phyloP scores from a whole-genome alignment of 1,140 invertebrate species.

The Hypsibius dujardini region DNA sequence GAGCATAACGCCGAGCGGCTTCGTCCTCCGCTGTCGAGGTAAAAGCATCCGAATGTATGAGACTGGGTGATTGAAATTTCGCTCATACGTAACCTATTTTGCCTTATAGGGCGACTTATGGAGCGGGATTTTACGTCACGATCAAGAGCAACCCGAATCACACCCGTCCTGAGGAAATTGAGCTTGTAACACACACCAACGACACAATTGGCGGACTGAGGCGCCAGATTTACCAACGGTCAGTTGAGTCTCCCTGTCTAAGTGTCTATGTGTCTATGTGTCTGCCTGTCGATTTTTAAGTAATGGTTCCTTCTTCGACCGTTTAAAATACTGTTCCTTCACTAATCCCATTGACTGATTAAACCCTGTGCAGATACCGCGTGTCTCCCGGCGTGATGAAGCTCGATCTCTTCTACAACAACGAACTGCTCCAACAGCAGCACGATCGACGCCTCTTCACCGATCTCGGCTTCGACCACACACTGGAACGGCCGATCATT shows the following conservation, averaged over 20 bases:
- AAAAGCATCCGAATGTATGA: conserved; percentile 19
- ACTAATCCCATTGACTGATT: too few species aligned
- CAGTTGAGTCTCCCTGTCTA: too few species aligned
- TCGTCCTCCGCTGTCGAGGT: conserved; percentile 68
- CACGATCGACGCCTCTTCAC: conserved; percentile 1
- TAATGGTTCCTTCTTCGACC: too few species aligned
- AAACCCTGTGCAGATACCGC: too few species aligned
- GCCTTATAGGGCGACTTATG: neutral
- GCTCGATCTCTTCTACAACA: neutral
- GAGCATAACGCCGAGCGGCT: conserved; percentile 72
- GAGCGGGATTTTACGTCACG: neutral
- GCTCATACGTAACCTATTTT: neutral
- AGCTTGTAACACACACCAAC: conserved; percentile 78
- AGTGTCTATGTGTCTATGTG: too few species aligned
- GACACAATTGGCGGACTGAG: conserved; percentile 68
- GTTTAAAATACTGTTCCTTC: too few species aligned
- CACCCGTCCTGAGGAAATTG: conserved; percentile 54
- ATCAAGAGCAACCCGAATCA: neutral
- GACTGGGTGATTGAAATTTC: neutral
- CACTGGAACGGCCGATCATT: conserved; percentile 41
- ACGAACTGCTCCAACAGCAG: neutral
- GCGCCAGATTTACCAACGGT: conserved; percentile 41
- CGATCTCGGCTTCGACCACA: neutral
- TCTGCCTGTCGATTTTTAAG: neutral
- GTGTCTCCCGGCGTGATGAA: neutral